phyloP scores from a whole-genome alignment of 2,888 invertebrate genomes.

The Orchesella flavescens region DNA sequence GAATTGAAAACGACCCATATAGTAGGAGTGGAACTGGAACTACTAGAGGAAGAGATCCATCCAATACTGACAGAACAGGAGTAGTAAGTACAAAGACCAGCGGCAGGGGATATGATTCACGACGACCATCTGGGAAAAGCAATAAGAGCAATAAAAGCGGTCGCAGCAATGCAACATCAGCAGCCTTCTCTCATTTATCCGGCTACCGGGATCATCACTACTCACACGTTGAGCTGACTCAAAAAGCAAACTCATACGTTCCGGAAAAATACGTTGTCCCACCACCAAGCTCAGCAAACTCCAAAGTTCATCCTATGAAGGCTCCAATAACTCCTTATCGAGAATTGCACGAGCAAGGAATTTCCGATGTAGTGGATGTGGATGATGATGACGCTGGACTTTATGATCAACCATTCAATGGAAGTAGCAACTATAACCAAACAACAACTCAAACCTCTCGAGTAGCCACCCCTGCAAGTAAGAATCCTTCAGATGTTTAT shows the following conservation, averaged over 20 bases:
- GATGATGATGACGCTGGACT: no score
- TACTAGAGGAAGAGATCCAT: not conserved
- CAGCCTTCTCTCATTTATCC: no score
- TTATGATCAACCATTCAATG: no score
- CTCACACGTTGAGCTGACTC: slow-evolving; percentile 32
- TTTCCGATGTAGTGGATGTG: no score
- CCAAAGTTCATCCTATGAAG: slow-evolving; percentile 19
- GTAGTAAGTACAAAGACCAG: no score
- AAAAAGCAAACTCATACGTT: slow-evolving; percentile 28
- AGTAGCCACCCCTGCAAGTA: no score
- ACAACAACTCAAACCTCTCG: no score
- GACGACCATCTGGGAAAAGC: not conserved
- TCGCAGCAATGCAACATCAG: no score
- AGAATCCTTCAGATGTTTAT: no score
- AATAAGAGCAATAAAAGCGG: no score
- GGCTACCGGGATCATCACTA: slow-evolving; percentile 34
- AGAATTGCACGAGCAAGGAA: not conserved
- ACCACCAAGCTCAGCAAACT: slow-evolving; percentile 9
- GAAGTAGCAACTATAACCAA: not conserved
- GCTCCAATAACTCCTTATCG: slow-evolving; percentile 25
- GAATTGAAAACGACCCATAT: not conserved
- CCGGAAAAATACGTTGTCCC: slow-evolving; percentile 34
- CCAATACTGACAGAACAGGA: not conserved
- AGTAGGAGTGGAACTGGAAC: not conserved
- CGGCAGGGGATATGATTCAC: not conserved